Evolutionary conservation across 2,888 invertebrate genomes (phyloP), one percentile per base, ranked within the genome.

Genomic region (Lepidocyrtoides sp.): DNA sequence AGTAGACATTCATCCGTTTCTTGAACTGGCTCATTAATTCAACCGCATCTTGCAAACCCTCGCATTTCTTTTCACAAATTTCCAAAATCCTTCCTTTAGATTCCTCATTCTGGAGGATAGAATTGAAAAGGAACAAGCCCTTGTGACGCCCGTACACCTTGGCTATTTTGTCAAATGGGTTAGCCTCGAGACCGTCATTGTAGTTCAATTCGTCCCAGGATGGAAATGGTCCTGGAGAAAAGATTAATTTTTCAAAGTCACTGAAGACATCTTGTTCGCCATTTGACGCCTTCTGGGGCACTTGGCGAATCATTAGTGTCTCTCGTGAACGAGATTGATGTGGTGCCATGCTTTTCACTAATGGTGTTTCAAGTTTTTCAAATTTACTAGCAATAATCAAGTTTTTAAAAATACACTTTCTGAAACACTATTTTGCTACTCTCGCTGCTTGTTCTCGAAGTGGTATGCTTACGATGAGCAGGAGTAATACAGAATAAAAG

Each of bases 141-240:
- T 44, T 75, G 23, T 48, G 72, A 0, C 44, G 26, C 12, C 23
- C 23, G 23, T 75, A 75, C 0, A 75, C 2, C 23, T 44, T 44
- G 5, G 72, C 10, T 1, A 75, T 75, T 75, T 75, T 75, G 8
- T 75, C 72, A 75, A 75, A 66, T 2, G 66, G 66, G 14, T 32
- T 66, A 1, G 10, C 66, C 0, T 66, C 66, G 0, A 75, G 0
- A 2, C 72, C 72, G 48, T 75, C 72, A 75, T 75, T 75, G 26
- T 48, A 75, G 44, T 75, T 75, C 1, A 75, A 1, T 44, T 75
- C 72, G 12, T 75, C 72, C 23, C 44, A 23, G 12, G 72, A 14
- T 2, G 20, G 12, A 14, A 75, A 75, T 12, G 72, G 72, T 32
- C 72, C 72, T 3, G 0, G 17, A 1, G 72, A 48, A 75, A 75